Base-by-base conservation (phyloP, 2,888 invertebrate species). In the Leptogaster cylindrica region DNA sequence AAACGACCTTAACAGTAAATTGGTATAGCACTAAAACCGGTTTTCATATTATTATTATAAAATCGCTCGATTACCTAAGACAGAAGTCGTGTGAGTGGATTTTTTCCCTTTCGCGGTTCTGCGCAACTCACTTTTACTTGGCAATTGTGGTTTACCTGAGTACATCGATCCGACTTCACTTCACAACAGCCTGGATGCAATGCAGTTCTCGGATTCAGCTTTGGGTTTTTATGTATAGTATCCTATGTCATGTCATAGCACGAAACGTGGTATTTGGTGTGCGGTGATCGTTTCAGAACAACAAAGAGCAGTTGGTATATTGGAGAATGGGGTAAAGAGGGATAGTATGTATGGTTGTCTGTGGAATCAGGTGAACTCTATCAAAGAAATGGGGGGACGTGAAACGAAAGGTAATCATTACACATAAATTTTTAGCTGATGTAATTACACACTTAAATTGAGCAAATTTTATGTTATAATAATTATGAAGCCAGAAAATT, bases 1-100 rank as follows among this genome's bases (percentile, higher is more conserved):
- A 52, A 68, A 68, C 68, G 68, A 68, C 68, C 68, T 68, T 68
- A 68, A 68, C 68, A 68, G 68, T 68, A 68, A 68, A 68, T 68
- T 68, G 68, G 68, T 64, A 64, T 68, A 48, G 66, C 58, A 61
- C 55, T 50, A 63, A 68, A 68, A 65, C 68, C 52, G 68, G 65
- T 68, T n/a, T n/a, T n/a, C n/a, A n/a, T n/a, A n/a, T n/a, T 65
- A 25, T 48, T 41, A 68, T 68, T 68, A 68, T 68, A 68, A 68
- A 68, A 68, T 68, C 64, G 65, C 48, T 55, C 44, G 68, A 27
- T 68, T 65, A 68, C 68, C 65, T 55, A 68, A 65, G 68, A 68
- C 64, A 65, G 65, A 65, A 68, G 68, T 68, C 68, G 68, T 68
- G 68, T 68, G 68, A 68, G 68, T 65, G 58, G 68, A 66, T 66